phyloP scores from a whole-genome alignment of 2,797 vertebrate species.

The Sebastes oblongus region DNA sequence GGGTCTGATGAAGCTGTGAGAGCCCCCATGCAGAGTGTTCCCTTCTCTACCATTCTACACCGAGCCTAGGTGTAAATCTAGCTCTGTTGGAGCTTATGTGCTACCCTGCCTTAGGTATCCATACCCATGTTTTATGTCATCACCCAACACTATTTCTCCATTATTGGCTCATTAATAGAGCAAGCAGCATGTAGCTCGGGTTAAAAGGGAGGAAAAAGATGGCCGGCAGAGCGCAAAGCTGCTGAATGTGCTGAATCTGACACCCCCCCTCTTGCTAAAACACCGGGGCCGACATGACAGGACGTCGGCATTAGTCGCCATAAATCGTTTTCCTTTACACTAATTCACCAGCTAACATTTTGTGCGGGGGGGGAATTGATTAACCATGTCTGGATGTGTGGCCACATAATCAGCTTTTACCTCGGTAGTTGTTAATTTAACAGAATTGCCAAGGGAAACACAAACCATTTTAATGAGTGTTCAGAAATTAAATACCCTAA shows the following conservation, averaged over 20 bases:
- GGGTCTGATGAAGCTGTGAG: conserved; percentile 82
- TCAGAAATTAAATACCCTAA: conserved; percentile 86
- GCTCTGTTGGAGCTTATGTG: conserved; percentile 68
- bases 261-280: conserved; percentile 85
- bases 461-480: conserved; percentile 90
- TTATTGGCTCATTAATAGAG: conserved; percentile 92
- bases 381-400: conserved; percentile 85
- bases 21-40: conserved; percentile 66
- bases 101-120: conserved; percentile 78
- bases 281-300: conserved; percentile 87
- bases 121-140: conserved; percentile 85
- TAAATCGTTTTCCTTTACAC: conserved; percentile 86
- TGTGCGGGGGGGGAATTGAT: conserved; percentile 82
- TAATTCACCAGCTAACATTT: conserved; percentile 84
- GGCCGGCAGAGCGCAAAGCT: conserved; percentile 78
- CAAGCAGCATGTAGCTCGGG: conserved; percentile 81
- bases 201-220: conserved; percentile 80
- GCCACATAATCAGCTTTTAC: conserved; percentile 88
- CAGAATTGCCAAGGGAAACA: conserved; percentile 86
- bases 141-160: conserved; percentile 88
- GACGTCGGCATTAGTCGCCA: conserved; percentile 83
- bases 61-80: conserved; percentile 78
- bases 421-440: conserved; percentile 87
- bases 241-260: conserved; percentile 88
- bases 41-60: conserved; percentile 64